phyloP scores from a whole-genome alignment of 2,797 vertebrate genomes.

The Syngnathus acus region DNA sequence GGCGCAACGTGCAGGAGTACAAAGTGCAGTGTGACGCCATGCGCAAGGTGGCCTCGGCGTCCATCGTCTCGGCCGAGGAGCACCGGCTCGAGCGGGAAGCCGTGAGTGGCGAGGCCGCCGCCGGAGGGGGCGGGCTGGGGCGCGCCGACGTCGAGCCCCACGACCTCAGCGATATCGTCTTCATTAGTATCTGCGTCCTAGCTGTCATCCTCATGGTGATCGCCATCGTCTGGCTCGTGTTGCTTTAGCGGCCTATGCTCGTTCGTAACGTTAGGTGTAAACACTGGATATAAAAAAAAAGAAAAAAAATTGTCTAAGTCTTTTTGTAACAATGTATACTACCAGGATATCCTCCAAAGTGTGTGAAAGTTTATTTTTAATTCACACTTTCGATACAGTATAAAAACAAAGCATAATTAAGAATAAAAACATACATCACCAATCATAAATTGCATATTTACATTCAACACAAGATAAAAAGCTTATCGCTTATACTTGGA shows the following conservation, averaged over 20 bases:
- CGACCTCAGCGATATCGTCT: constrained; percentile 90
- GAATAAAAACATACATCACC: constrained; percentile 8
- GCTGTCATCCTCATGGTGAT: constrained; percentile 94
- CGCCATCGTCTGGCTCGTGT: constrained; percentile 87
- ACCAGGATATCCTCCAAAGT: not conserved
- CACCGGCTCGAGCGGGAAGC: constrained; percentile 70
- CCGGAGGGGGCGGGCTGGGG: not conserved
- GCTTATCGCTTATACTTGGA: constrained; percentile 82
- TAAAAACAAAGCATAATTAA: constrained; percentile 19
- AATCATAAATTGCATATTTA: constrained; percentile 4
- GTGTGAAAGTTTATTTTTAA: not conserved
- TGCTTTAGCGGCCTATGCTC: constrained; percentile 68
- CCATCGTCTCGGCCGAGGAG: constrained; percentile 76
- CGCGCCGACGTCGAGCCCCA: constrained; percentile 54
- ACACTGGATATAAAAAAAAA: too few relatives aligned
- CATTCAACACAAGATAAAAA: not conserved
- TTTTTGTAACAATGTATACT: not conserved
- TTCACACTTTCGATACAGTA: constrained; percentile 22
- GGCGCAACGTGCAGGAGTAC: constrained; percentile 78
- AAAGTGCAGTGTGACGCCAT: constrained; percentile 88
- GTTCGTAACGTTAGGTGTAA: not conserved
- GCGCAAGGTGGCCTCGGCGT: constrained; percentile 81
- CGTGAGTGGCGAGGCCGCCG: constrained; percentile 64
- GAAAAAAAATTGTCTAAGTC: too few relatives aligned
- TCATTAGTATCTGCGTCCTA: constrained; percentile 93